These are phyloP conservation scores for Drosophila suboccidentalis DNA, from an alignment of 2,888 invertebrate genomes.

Conservation along the genomic window DNA sequence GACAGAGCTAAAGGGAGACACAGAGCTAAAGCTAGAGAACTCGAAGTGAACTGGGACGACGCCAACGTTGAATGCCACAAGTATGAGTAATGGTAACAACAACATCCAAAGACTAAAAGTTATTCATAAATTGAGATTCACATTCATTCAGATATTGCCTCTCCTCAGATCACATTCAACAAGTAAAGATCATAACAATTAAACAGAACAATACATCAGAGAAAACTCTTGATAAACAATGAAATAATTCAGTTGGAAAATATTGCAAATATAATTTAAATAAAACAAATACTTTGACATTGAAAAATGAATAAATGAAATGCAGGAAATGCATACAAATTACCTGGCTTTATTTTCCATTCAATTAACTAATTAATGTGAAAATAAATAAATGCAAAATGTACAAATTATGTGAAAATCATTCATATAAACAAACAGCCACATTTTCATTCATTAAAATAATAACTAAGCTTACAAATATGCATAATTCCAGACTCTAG, in stretches of 20 bases:
- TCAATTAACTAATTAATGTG: constrained; percentile 5
- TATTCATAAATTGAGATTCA: constrained; percentile 13
- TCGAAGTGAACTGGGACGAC: constrained; percentile 60
- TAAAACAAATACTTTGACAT: background rate
- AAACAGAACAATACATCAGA: background rate
- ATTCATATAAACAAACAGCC: constrained; percentile 2
- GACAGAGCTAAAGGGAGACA: background rate
- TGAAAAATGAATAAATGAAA: background rate
- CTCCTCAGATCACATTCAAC: background rate
- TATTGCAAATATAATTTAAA: background rate
- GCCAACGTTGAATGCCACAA: constrained; percentile 60
- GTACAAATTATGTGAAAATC: background rate
- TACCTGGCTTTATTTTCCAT: background rate
- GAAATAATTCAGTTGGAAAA: background rate
- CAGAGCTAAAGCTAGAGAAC: constrained; percentile 12
- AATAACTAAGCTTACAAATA: constrained; percentile 14
- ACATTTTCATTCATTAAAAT: constrained; percentile 7
- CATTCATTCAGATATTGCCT: background rate
- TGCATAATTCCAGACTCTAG: background rate
- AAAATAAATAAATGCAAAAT: background rate
- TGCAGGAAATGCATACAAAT: constrained; percentile 1
- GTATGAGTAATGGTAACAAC: constrained; percentile 53
- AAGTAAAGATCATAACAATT: background rate
- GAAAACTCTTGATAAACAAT: constrained; percentile 8
- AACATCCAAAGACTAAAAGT: background rate